Evolutionary conservation across 1,140 invertebrate genomes (phyloP).

Genomic region (Scaptomyza montana): DNA sequence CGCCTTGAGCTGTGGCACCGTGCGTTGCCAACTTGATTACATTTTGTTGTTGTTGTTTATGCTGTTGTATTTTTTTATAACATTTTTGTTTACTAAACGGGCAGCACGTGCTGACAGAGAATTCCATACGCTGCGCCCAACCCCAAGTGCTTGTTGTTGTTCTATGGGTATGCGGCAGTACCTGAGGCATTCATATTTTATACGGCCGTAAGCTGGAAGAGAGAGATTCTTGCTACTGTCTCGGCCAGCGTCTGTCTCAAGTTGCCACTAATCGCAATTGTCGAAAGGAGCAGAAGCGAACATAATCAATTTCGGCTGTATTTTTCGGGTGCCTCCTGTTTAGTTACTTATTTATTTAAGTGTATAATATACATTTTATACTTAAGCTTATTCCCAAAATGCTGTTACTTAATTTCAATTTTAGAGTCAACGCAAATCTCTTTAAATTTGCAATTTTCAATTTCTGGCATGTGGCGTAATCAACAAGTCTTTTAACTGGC

Average conservation of each 20-base stretch:
- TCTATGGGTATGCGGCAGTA: slow-evolving; percentile 35
- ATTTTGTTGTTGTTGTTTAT: slow-evolving; percentile 22
- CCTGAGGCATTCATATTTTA: slow-evolving; percentile 52
- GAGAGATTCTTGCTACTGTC: slow-evolving; percentile 13
- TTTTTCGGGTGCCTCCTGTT: slow-evolving; percentile 7
- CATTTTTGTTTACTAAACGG: slow-evolving; percentile 48
- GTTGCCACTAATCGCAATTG: slow-evolving; percentile 51
- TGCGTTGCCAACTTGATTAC: slow-evolving; percentile 50
- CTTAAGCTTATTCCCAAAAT: slow-evolving; percentile 30
- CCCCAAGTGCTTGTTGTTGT: slow-evolving; percentile 1
- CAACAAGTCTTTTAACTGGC: slow-evolving; percentile 44
- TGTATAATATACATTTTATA: neutral
- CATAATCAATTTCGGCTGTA: slow-evolving; percentile 44
- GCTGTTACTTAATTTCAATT: slow-evolving; percentile 48
- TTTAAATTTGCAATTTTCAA: slow-evolving; percentile 48
- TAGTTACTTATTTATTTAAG: slow-evolving; percentile 35
- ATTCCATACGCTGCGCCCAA: slow-evolving; percentile 27
- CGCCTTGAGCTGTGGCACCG: slow-evolving; percentile 24
- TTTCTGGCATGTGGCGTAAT: slow-evolving; percentile 38
- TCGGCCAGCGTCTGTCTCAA: slow-evolving; percentile 24
- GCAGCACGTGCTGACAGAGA: slow-evolving; percentile 55
- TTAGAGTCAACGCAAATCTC: slow-evolving; percentile 9
- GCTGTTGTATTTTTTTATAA: slow-evolving; percentile 18
- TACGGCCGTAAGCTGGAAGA: slow-evolving; percentile 33
- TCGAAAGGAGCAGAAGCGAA: slow-evolving; percentile 24